These are phyloP conservation scores for Sorex araneus DNA, from an alignment of 2,113 vertebrate species.

Conservation along the genomic window DNA sequence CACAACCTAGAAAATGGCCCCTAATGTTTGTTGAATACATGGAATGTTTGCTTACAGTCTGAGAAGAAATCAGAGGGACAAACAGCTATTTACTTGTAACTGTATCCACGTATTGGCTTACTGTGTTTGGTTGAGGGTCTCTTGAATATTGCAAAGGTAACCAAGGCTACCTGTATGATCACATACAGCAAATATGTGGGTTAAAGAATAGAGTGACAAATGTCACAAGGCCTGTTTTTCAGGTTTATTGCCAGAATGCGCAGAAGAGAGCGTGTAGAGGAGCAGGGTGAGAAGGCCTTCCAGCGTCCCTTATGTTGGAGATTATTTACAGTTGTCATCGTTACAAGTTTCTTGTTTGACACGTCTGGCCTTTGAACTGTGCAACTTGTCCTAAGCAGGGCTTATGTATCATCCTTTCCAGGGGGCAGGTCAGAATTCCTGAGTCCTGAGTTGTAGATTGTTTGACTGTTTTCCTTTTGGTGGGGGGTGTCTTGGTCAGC, in stretches of 20 bases:
- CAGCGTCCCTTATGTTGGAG: neutral
- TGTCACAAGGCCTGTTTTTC: constrained; percentile 52
- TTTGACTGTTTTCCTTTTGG: neutral
- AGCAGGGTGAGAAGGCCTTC: neutral
- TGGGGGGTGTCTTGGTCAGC: no score
- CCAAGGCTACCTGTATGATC: constrained; percentile 61
- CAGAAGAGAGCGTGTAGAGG: neutral
- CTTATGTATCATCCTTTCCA: neutral
- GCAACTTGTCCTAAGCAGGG: neutral
- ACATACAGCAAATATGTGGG: constrained; percentile 47
- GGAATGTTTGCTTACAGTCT: constrained; percentile 25
- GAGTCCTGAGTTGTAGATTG: neutral
- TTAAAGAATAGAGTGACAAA: constrained; percentile 45
- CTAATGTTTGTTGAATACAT: constrained; percentile 21
- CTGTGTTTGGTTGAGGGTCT: constrained; percentile 62
- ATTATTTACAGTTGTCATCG: neutral
- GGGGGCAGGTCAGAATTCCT: neutral
- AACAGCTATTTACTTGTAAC: constrained; percentile 45
- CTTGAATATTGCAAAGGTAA: constrained; percentile 65
- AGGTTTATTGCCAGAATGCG: constrained; percentile 40
- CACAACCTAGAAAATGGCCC: neutral
- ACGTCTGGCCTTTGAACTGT: constrained; percentile 49
- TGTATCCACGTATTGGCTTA: constrained; percentile 2
- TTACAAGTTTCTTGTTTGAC: constrained; percentile 33
- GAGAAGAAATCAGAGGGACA: neutral